Base-by-base conservation (phyloP, 1,140 invertebrate species). In the Phocides pigmalion region DNA sequence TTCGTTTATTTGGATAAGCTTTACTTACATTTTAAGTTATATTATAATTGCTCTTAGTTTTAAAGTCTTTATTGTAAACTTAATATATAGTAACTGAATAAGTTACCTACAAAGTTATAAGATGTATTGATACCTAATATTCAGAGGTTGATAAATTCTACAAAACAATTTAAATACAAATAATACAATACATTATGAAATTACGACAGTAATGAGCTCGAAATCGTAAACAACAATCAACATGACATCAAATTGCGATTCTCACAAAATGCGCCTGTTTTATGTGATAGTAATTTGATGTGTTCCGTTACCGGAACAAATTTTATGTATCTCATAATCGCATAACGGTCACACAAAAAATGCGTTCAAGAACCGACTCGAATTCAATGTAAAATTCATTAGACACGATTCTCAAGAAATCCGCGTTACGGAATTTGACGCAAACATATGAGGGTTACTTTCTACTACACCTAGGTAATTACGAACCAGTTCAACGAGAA, bases 331-430 rank as follows among this genome's bases (percentile, higher is more conserved):
- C 42, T 61, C 28, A 49, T 61, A 61, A 61, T 61, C 56, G 44
- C 42, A 37, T 61, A 49, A 49, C 56, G 25, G 56, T 15, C 56
- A 20, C 42, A 61, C 56, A 61, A 61, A 61, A 58, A 61, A 61
- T 49, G 44, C 56, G 42, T 20, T 59, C 56, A 17, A 59, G 61
- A 59, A 41, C 51, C 49, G 64, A 41, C 50, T 50, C 56, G 17
- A 59, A 59, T 62, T 68, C 54, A 51, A 72, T 79, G 68, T 71
- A 70, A 74, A 71, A 79, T 79, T 77, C 77, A 79, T 75, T 67
- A 75, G 69, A 47, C 37, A 54, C 47, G 49, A 47, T 61, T 61
- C 54, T 39, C 56, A 41, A 66, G 59, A 64, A 59, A 63, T 68
- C 50, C 16, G 42, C 63, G 62, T 59, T 64, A 61, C 69, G 64